phyloP scores from a whole-genome alignment of 2,113 vertebrate genomes.

The Heterotis niloticus region DNA sequence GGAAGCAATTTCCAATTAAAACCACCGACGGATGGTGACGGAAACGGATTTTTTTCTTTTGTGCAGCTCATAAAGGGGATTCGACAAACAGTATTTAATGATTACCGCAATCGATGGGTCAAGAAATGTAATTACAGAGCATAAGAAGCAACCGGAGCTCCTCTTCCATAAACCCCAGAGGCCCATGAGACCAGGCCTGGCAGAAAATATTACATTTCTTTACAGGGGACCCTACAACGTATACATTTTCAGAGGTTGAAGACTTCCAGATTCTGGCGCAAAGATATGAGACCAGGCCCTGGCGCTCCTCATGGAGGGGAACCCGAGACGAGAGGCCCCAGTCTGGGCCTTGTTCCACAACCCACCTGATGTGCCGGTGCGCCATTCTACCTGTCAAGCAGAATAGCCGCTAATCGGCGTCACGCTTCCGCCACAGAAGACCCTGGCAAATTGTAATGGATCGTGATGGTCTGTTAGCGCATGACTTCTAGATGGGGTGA shows the following conservation, averaged over 20 bases:
- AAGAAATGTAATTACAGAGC: not conserved
- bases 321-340: conserved; percentile 3
- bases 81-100: not conserved
- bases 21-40: not conserved
- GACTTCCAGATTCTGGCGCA: conserved; percentile 32
- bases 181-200: not conserved
- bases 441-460: conserved; percentile 29
- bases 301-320: conserved; percentile 12
- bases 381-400: conserved; percentile 31
- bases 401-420: conserved; percentile 23
- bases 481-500: conserved; percentile 15
- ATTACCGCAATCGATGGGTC: not conserved
- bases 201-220: not conserved
- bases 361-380: conserved; percentile 20
- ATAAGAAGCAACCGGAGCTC: not conserved
- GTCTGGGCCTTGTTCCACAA: conserved; percentile 20
- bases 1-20: not conserved
- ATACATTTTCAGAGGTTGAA: conserved; percentile 23
- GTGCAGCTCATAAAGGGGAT: not conserved
- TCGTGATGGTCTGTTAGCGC: conserved; percentile 35
- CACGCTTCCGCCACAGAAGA: conserved; percentile 11
- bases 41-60: not conserved
- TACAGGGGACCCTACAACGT: not conserved
- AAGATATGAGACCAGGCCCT: conserved; percentile 12
- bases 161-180: not conserved